Evolutionary conservation across 2,797 vertebrate species (phyloP).

Genomic region (Mionectes olivaceus): DNA sequence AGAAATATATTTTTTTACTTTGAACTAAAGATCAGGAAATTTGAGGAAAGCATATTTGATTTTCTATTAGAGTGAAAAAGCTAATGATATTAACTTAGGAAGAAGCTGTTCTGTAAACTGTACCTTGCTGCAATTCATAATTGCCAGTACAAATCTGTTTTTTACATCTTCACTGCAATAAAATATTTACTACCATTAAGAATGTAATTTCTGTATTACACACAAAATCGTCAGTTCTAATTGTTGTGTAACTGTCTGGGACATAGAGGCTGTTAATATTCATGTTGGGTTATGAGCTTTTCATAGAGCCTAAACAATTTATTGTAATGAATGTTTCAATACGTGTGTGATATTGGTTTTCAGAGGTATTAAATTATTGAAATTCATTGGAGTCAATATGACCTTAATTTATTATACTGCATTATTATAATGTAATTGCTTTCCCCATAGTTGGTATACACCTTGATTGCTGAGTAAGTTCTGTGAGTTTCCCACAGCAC

Average conservation of each 20-base stretch:
- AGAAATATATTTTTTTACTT: not conserved
- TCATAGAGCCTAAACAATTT: slow-evolving; percentile 6
- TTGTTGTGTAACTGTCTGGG: not conserved
- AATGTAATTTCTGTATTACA: not conserved
- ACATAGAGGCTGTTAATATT: not conserved
- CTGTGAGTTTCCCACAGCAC: not conserved
- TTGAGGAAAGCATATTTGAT: not conserved
- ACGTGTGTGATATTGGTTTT: slow-evolving; percentile 19
- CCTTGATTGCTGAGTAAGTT: not conserved
- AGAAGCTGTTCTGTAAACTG: not conserved
- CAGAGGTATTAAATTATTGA: slow-evolving; percentile 47
- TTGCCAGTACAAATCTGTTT: not conserved
- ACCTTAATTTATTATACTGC: slow-evolving; percentile 9
- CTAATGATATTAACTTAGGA: not conserved
- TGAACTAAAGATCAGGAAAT: not conserved
- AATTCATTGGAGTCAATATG: not conserved
- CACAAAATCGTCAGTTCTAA: not conserved
- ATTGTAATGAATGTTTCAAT: slow-evolving; percentile 38
- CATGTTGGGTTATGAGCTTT: not conserved
- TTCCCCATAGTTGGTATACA: not conserved
- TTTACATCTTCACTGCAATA: not conserved
- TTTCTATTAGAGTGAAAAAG: not conserved
- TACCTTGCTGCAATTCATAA: not conserved
- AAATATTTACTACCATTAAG: not conserved
- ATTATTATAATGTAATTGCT: slow-evolving; percentile 1